These are phyloP conservation scores for Tiphia femorata DNA, from an alignment of 2,888 invertebrate genomes.

Conservation along the genomic window DNA sequence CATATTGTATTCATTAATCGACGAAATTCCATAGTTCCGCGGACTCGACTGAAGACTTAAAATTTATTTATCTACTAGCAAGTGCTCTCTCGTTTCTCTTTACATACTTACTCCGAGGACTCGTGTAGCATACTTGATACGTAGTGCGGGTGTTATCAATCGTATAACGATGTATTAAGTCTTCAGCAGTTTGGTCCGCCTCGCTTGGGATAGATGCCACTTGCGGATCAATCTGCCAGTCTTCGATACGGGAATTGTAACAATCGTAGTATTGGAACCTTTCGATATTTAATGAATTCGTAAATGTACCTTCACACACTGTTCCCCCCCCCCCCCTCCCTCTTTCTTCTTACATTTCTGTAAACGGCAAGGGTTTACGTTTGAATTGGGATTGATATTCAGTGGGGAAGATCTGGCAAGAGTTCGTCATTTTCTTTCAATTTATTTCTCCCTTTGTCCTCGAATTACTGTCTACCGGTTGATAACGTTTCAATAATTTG, in stretches of 20 bases:
- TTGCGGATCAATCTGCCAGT: constrained; percentile 43
- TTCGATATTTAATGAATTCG: background rate
- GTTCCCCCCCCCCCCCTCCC: no score
- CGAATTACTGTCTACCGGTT: no score
- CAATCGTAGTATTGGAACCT: constrained; percentile 29
- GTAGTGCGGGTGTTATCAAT: constrained; percentile 41
- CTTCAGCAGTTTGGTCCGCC: constrained; percentile 37
- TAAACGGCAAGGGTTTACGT: constrained; percentile 11
- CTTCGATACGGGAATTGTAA: constrained; percentile 40
- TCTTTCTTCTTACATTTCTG: constrained; percentile 20
- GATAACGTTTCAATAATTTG: background rate
- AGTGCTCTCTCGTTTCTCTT: no score
- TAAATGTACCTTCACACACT: no score
- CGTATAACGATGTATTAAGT: constrained; percentile 39
- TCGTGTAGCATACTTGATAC: constrained; percentile 41
- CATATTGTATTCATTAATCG: no score
- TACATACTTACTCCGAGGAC: constrained; percentile 36
- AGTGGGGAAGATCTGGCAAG: constrained; percentile 38
- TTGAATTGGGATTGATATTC: constrained; percentile 49
- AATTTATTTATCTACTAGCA: no score
- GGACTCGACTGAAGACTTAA: no score
- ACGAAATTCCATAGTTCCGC: no score
- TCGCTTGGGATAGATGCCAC: constrained; percentile 33
- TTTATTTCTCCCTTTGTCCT: no score
- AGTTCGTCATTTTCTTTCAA: constrained; percentile 14